A percentile compares a stretch with the other conserved stretches of the same genome.
These are phyloP conservation scores for Muscicapa comitata DNA, from an alignment of 2,797 vertebrate genomes.

Conservation along the genomic window DNA sequence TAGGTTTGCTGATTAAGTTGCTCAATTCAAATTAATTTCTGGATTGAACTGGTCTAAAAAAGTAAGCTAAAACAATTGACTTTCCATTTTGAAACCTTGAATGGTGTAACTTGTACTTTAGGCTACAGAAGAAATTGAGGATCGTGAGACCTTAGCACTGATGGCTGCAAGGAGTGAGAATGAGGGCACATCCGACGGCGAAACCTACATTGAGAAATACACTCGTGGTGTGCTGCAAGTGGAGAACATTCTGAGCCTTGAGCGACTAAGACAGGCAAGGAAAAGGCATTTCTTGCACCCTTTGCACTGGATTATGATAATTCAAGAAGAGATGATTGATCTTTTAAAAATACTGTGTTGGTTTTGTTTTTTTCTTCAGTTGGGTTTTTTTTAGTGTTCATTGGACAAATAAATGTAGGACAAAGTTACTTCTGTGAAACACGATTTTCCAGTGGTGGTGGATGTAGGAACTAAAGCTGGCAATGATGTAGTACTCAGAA, in stretches of 20 bases:
- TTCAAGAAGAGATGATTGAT: background rate
- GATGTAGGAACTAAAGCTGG: background rate
- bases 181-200: conserved; percentile 86
- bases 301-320: background rate
- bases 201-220: conserved; percentile 97
- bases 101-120: conserved; percentile 42
- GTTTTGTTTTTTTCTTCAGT: background rate
- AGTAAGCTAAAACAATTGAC: background rate
- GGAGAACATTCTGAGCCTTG: conserved; percentile 93
- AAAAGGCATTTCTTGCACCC: background rate
- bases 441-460: background rate
- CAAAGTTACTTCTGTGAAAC: background rate
- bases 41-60: background rate
- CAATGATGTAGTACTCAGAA: background rate
- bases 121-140: conserved; percentile 97
- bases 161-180: conserved; percentile 92
- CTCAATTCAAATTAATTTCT: background rate
- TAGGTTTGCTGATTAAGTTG: background rate
- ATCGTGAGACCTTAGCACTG: conserved; percentile 92
- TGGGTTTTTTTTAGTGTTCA: accelerated
- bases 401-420: background rate
- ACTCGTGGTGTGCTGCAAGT: conserved; percentile 92
- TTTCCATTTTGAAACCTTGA: background rate
- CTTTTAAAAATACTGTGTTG: background rate
- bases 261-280: conserved; percentile 88